Conservation (phyloP, 2,888 invertebrate genomes). For the Sisyra terminalis region DNA sequence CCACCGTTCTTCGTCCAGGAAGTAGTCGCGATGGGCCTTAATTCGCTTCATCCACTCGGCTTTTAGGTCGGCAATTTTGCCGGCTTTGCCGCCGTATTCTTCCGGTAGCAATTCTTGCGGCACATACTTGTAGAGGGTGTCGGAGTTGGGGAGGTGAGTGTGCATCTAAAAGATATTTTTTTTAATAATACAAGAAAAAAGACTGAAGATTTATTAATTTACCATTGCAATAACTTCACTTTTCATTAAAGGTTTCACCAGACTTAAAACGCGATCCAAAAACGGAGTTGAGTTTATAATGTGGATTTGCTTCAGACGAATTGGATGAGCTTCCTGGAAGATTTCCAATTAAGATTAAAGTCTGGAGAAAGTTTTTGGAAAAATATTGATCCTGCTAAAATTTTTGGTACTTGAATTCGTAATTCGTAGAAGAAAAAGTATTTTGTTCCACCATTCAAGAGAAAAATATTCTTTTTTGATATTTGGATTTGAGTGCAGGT, state of each 20-base stretch:
- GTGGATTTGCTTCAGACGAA: slow-evolving; percentile 46
- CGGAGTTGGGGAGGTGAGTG: slow-evolving; percentile 49
- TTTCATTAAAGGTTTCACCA: slow-evolving; percentile 49
- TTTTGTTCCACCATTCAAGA: no score
- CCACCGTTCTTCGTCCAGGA: slow-evolving; percentile 37
- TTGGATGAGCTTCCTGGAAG: slow-evolving; percentile 54
- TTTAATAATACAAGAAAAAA: no score
- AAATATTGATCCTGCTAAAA: no score
- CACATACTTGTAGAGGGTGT: slow-evolving; percentile 42
- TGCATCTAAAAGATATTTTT: slow-evolving; percentile 37
- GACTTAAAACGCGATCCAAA: slow-evolving; percentile 41
- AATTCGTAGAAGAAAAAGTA: no score
- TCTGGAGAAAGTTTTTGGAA: no score
- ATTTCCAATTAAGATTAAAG: no score
- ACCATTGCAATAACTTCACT: slow-evolving; percentile 49
- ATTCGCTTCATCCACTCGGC: slow-evolving; percentile 41
- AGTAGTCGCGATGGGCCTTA: slow-evolving; percentile 37
- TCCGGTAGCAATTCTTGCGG: slow-evolving; percentile 44
- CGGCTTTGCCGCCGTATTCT: slow-evolving; percentile 52
- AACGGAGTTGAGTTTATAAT: slow-evolving; percentile 45
- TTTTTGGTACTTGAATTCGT: no score
- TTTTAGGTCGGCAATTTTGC: slow-evolving; percentile 41
- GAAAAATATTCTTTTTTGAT: no score
- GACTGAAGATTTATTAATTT: slow-evolving; percentile 15
- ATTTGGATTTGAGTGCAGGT: no score